phyloP scores from a whole-genome alignment of 2,113 vertebrate species.

The Salvelinus fontinalis region DNA sequence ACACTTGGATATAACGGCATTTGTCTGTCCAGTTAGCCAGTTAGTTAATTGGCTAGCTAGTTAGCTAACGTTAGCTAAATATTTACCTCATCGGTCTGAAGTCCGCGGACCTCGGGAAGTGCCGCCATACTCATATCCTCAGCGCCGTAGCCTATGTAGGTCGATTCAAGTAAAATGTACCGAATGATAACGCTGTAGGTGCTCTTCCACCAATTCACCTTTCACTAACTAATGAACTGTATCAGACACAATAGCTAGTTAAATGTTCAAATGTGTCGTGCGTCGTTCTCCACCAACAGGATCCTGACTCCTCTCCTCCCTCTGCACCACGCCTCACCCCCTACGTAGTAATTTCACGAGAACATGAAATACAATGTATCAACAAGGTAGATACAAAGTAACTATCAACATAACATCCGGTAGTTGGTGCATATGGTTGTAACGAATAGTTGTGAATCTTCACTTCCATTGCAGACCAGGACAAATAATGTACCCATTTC shows the following conservation, averaged over 20 bases:
- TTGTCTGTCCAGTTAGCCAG: not conserved
- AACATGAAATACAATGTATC: too few species aligned
- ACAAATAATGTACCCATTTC: too few species aligned
- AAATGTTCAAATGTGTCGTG: constrained; percentile 18
- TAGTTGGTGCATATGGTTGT: too few species aligned
- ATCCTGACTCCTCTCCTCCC: not conserved
- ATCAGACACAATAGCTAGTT: not conserved
- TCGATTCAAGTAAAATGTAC: not conserved
- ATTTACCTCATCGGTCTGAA: constrained; percentile 71
- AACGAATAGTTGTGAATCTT: too few species aligned
- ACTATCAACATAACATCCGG: too few species aligned
- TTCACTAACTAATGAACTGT: not conserved
- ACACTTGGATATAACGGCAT: not conserved
- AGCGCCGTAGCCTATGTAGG: not conserved
- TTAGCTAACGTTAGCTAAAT: constrained; percentile 4
- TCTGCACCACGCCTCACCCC: not conserved
- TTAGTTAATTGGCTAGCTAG: constrained; percentile 37
- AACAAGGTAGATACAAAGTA: too few species aligned
- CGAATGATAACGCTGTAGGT: not conserved
- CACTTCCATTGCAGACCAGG: too few species aligned
- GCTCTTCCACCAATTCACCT: not conserved
- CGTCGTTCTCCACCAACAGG: not conserved
- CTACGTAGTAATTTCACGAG: not conserved
- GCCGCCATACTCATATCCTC: constrained; percentile 64
- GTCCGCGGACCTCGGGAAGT: constrained; percentile 70